These are phyloP conservation scores for Loripinus fragilis DNA, from an alignment of 2,888 invertebrate genomes.

Conservation along the genomic window DNA sequence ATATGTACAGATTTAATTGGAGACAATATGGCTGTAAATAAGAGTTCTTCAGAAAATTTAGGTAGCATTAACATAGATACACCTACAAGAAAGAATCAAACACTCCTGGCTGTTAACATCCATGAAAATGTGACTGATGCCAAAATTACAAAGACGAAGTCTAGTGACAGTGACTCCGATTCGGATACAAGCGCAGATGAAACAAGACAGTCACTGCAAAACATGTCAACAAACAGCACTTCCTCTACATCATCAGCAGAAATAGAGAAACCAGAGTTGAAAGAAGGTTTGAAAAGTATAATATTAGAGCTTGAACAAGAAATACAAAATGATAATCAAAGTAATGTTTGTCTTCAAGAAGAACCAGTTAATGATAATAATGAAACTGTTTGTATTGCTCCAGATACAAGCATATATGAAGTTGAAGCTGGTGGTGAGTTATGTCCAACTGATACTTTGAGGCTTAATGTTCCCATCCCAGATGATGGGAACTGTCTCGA, in stretches of 20 bases:
- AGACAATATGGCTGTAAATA: no score
- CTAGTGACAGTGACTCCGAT: not conserved
- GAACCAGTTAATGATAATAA: not conserved
- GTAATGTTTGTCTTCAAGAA: not conserved
- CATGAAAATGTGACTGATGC: not conserved
- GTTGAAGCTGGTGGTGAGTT: not conserved
- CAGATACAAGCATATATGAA: not conserved
- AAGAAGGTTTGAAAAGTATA: constrained; percentile 46
- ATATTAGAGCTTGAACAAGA: constrained; percentile 49
- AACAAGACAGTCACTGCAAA: not conserved
- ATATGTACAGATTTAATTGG: no score
- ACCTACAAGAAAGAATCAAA: no score
- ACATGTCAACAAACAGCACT: constrained; percentile 4
- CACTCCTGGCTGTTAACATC: no score
- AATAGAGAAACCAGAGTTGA: constrained; percentile 44
- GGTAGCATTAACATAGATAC: no score
- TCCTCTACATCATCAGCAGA: constrained; percentile 47
- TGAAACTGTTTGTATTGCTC: not conserved
- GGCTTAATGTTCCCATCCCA: not conserved
- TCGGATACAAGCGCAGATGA: not conserved
- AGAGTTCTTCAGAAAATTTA: not conserved
- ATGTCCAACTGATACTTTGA: not conserved
- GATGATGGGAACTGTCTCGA: not conserved
- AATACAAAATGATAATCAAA: constrained; percentile 27
- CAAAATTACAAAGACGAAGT: not conserved